phyloP scores from a whole-genome alignment of 2,888 invertebrate species.

The Eupithecia dodoneata region DNA sequence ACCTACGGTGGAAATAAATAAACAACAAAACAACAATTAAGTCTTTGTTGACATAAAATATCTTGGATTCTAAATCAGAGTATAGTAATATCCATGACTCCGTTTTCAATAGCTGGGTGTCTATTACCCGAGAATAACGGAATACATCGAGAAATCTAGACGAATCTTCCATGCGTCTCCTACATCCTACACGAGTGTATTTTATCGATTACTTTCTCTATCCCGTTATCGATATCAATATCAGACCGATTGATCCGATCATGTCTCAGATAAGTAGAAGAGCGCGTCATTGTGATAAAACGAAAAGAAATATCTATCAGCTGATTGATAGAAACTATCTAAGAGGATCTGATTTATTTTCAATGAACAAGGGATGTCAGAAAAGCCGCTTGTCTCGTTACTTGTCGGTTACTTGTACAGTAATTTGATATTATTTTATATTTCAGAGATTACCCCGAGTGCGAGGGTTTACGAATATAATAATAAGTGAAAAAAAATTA shows the following conservation, averaged over 20 bases:
- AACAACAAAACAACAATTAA: too few species aligned
- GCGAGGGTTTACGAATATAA: too few species aligned
- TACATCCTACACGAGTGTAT: conserved; percentile 43
- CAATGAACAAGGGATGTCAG: neutral
- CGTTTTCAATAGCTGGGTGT: conserved; percentile 22
- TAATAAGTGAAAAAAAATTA: too few species aligned
- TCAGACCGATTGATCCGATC: conserved; percentile 55
- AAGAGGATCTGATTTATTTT: neutral
- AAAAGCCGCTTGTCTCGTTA: neutral
- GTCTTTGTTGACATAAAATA: too few species aligned
- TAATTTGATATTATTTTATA: too few species aligned
- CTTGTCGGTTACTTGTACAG: neutral
- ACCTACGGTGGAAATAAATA: too few species aligned
- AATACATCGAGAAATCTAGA: conserved; percentile 41
- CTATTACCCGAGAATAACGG: conserved; percentile 29
- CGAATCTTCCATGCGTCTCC: conserved; percentile 12
- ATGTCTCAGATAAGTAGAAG: conserved; percentile 28
- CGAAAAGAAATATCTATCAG: conserved; percentile 21
- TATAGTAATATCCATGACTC: conserved; percentile 32
- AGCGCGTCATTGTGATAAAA: conserved; percentile 21
- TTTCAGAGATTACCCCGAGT: too few species aligned
- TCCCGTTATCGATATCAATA: conserved; percentile 50
- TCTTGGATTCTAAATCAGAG: too few species aligned
- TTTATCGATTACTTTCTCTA: conserved; percentile 66
- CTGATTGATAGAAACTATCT: conserved; percentile 20